A percentile compares a stretch with the other conserved stretches of the same genome.
Conservation (phyloP, 2,797 vertebrate genomes). For the Molossus alvarezi region DNA sequence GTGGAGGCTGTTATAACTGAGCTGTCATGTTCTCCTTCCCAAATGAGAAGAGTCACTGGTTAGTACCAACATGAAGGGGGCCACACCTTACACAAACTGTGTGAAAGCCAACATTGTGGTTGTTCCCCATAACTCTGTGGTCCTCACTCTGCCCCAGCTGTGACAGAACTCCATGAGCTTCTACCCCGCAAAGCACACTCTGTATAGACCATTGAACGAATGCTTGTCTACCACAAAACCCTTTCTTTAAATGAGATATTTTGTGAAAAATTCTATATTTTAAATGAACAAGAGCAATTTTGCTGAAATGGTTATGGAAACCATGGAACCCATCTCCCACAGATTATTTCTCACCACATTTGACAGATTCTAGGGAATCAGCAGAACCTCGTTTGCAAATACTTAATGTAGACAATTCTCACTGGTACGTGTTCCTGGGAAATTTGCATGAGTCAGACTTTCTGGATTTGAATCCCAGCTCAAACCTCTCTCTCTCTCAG, state of each 20-base stretch:
- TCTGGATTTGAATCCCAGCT: neutral
- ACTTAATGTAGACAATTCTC: neutral
- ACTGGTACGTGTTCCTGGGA: neutral
- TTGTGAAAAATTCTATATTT: neutral
- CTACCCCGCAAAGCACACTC: neutral
- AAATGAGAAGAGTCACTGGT: neutral
- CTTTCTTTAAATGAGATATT: slow-evolving; percentile 12
- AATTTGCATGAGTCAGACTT: slow-evolving; percentile 30
- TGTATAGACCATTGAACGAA: neutral
- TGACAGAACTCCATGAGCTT: neutral
- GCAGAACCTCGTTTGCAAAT: neutral
- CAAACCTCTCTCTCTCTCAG: neutral
- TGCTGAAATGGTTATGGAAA: neutral
- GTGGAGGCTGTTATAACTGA: neutral
- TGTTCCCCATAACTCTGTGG: neutral
- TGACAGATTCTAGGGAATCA: neutral
- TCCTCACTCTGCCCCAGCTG: neutral
- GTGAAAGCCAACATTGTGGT: neutral
- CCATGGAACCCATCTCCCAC: too few relatives aligned
- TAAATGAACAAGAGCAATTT: neutral
- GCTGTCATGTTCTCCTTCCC: neutral
- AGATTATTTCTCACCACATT: neutral
- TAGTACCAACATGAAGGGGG: neutral
- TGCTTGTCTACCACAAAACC: neutral
- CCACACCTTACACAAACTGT: neutral